phyloP scores from a whole-genome alignment of 2,113 vertebrate species.

The Amazona guildingii region DNA sequence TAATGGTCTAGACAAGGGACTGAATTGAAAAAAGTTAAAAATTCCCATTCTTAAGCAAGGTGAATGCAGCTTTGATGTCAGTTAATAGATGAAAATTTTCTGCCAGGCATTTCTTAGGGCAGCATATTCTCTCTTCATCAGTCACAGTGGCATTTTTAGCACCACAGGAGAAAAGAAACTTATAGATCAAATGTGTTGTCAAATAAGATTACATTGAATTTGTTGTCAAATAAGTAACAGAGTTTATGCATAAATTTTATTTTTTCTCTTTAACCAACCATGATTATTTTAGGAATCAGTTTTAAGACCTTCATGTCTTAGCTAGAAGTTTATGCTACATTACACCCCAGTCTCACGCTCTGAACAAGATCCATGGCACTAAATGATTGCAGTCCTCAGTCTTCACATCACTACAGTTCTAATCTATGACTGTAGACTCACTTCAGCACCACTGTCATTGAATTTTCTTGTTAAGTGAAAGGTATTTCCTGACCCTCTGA shows the following conservation, averaged over 20 bases:
- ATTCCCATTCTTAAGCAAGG: constrained; percentile 38
- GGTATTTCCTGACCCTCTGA: neutral
- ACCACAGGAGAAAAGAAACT: neutral
- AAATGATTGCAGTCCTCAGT: neutral
- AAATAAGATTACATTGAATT: neutral
- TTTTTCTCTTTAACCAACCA: neutral
- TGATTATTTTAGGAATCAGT: neutral
- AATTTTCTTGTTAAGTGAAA: neutral
- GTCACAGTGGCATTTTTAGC: constrained; percentile 3
- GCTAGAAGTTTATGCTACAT: rapidly evolving
- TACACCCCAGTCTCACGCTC: neutral
- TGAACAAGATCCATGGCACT: neutral
- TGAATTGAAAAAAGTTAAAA: constrained; percentile 34
- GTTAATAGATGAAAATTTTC: constrained; percentile 40
- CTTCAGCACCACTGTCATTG: neutral
- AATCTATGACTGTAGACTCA: neutral
- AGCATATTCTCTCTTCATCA: constrained; percentile 34
- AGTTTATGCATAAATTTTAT: neutral
- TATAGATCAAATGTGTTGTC: neutral
- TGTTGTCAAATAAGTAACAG: neutral
- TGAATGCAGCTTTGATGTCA: constrained; percentile 61
- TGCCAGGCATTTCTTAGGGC: constrained; percentile 33
- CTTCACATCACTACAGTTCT: neutral
- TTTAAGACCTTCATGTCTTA: neutral
- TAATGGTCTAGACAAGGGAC: constrained; percentile 54